Conservation (phyloP, 2,888 invertebrate species). For the Sthenelais limicola region DNA sequence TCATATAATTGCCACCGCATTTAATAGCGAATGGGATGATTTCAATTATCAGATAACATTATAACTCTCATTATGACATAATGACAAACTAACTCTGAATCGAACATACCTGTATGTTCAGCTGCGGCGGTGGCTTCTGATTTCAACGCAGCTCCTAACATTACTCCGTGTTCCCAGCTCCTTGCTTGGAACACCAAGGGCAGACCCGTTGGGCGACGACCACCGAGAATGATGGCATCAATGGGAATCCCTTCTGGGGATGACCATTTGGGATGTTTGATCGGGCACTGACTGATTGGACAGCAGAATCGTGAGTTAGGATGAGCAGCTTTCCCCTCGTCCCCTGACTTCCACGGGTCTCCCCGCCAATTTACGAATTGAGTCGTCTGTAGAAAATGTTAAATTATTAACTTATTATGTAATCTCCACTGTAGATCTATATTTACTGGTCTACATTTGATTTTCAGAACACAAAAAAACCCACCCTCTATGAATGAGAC, state of each 20-base stretch:
- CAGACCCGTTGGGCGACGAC: slow-evolving; percentile 57
- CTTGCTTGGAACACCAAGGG: slow-evolving; percentile 65
- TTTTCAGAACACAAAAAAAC: not conserved
- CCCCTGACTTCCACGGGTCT: slow-evolving; percentile 50
- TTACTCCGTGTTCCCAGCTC: slow-evolving; percentile 67
- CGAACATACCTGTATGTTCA: slow-evolving; percentile 55
- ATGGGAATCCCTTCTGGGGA: slow-evolving; percentile 59
- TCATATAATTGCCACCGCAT: too few species aligned
- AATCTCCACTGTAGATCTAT: too few species aligned
- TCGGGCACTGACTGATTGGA: slow-evolving; percentile 58
- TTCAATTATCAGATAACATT: too few species aligned
- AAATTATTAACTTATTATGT: not conserved
- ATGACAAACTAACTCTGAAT: too few species aligned
- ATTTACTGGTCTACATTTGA: too few species aligned
- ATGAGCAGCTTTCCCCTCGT: slow-evolving; percentile 55
- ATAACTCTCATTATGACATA: too few species aligned
- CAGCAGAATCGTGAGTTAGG: slow-evolving; percentile 58
- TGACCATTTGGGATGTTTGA: slow-evolving; percentile 59
- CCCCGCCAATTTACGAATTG: slow-evolving; percentile 53
- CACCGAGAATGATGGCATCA: slow-evolving; percentile 59
- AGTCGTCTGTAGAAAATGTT: not conserved
- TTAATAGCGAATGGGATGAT: too few species aligned
- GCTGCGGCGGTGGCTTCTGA: slow-evolving; percentile 66
- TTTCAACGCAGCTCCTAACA: slow-evolving; percentile 60
- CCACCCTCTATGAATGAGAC: too few species aligned